These are phyloP conservation scores for Aramus guarauna DNA, from an alignment of 2,113 vertebrate species.

Conservation along the genomic window DNA sequence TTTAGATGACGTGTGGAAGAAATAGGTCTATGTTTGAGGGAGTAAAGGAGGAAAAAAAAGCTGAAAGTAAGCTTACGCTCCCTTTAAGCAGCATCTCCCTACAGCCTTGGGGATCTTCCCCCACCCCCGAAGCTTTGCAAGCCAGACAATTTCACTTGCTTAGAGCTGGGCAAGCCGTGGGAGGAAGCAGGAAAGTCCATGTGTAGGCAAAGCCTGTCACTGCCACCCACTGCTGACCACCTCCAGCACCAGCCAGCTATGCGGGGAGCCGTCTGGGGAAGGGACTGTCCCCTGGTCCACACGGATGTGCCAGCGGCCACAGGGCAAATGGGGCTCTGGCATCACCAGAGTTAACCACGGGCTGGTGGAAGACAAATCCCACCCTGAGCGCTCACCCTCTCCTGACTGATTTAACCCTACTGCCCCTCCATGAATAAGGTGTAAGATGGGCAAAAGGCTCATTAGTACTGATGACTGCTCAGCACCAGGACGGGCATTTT, in stretches of 20 bases:
- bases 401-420: neutral
- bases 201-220: neutral
- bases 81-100: neutral
- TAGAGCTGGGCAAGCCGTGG: rapidly evolving
- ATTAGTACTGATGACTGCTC: neutral
- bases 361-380: neutral
- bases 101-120: neutral
- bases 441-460: neutral
- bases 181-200: neutral
- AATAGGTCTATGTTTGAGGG: neutral
- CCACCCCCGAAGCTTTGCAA: neutral
- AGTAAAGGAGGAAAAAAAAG: neutral
- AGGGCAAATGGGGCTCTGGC: neutral
- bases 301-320: rapidly evolving
- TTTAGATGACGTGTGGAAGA: neutral
- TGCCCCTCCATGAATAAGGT: neutral
- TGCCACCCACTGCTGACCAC: neutral
- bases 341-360: neutral
- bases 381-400: neutral
- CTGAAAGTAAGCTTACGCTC: neutral
- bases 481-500: neutral
- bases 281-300: neutral
- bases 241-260: neutral
- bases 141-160: neutral
- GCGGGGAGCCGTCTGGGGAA: rapidly evolving